phyloP scores from a whole-genome alignment of 2,797 vertebrate genomes.

The Lithobates sylvaticus region DNA sequence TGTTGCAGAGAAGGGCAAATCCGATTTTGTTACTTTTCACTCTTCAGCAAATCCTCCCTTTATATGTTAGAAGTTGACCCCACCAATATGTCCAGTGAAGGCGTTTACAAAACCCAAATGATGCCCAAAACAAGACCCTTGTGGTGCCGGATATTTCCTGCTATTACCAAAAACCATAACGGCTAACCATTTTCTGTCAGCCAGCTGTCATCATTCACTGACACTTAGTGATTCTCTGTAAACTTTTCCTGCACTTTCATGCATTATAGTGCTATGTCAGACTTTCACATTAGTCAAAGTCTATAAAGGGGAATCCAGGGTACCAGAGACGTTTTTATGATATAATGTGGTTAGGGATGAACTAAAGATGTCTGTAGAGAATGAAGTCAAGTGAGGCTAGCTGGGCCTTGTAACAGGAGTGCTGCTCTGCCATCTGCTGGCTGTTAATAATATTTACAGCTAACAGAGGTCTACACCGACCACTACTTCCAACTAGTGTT shows the following conservation, averaged over 20 bases:
- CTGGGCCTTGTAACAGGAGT: not conserved
- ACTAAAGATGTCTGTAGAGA: not conserved
- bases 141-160: too few species aligned
- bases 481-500: not conserved
- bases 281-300: not conserved
- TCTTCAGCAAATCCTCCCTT: not conserved
- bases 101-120: not conserved
- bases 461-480: not conserved
- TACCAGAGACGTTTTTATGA: not conserved
- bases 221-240: not conserved
- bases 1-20: too few species aligned
- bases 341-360: not conserved
- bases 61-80: not conserved
- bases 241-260: not conserved
- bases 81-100: not conserved
- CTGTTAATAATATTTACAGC: not conserved
- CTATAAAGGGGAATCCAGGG: not conserved
- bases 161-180: too few species aligned
- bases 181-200: not conserved
- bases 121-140: not conserved
- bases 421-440: constrained; percentile 2
- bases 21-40: too few species aligned
- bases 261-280: not conserved
- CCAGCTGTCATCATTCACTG: not conserved
- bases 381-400: not conserved